Base-by-base conservation (phyloP, 2,797 vertebrate genomes). In the Pseudochaenichthys georgianus region DNA sequence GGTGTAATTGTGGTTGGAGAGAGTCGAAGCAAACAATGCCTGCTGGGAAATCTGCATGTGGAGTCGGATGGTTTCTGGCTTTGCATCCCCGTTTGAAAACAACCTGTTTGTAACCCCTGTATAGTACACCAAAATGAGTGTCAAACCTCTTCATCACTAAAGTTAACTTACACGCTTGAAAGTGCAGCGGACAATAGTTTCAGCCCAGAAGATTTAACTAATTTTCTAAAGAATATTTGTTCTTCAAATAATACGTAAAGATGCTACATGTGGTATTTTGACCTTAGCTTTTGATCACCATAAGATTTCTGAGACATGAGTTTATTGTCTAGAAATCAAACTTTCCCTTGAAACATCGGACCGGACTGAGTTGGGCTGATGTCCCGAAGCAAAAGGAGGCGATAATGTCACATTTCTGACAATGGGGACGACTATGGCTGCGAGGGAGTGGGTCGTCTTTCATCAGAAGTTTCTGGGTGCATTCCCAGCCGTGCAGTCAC, bases 21-120 rank as follows among this genome's bases (percentile, higher is more conserved):
- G 74, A 80, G 64, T 66, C 61, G 23, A 85, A 76, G 77, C 73
- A 62, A 50, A 72, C 70, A 73, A 61, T 80, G 84, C 83, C 87
- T 92, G 83, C 86, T 89, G 86, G 90, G 88, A 92, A 89, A 92
- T 93, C 84, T 93, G 84, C 70, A 54, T 70, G 58, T 55, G 71
- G 73, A 73, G 73, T 57, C 53, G 51, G 60, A 64, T 64, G 70
- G 38, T 70, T 83, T 88, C 72, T 77, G 76, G 69, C 69, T 81
- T 79, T 70, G 75, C 62, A 77, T 84, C 42, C 53, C 58, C 74
- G 73, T 80, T 65, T 80, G 70, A 77, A 42, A 41, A 81, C 76
- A 43, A 73, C 75, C 52, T 81, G 55, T 79, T 87, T 81, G 65
- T 28, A 77, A 73, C 64, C 61, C 48, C 41, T 8, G 70, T 46